These are phyloP conservation scores for Cacatua alba DNA, from an alignment of 2,113 vertebrate species.

Conservation along the genomic window DNA sequence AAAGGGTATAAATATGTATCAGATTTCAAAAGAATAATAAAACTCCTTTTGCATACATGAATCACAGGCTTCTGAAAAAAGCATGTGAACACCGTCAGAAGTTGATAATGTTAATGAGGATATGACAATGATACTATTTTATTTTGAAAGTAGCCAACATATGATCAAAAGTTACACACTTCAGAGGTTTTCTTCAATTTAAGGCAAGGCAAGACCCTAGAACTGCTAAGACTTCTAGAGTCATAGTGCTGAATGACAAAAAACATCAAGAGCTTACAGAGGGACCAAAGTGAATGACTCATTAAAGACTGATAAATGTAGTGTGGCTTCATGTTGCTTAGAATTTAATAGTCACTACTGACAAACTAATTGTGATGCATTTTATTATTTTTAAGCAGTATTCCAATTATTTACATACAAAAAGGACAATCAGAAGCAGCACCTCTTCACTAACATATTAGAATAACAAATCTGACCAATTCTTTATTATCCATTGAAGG, in stretches of 20 bases:
- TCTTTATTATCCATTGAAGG: slow-evolving; percentile 2
- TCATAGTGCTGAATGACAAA: slow-evolving; percentile 74
- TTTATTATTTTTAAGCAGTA: slow-evolving; percentile 54
- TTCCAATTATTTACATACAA: slow-evolving; percentile 63
- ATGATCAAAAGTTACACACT: slow-evolving; percentile 64
- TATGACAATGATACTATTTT: background rate
- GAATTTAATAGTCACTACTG: slow-evolving; percentile 51
- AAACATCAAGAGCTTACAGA: slow-evolving; percentile 60
- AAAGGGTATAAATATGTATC: slow-evolving; percentile 77
- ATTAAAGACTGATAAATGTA: slow-evolving; percentile 73
- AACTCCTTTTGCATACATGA: slow-evolving; percentile 69
- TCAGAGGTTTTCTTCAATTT: slow-evolving; percentile 37
- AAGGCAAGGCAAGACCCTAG: slow-evolving; percentile 16
- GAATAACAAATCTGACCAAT: slow-evolving; percentile 37
- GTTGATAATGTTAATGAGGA: slow-evolving; percentile 63
- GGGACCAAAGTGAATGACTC: slow-evolving; percentile 66
- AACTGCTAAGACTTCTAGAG: slow-evolving; percentile 72
- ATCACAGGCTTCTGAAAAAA: slow-evolving; percentile 68
- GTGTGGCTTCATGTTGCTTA: slow-evolving; percentile 38
- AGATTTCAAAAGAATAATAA: slow-evolving; percentile 67
- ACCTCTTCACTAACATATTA: slow-evolving; percentile 49
- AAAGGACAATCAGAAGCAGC: background rate
- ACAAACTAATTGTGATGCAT: slow-evolving; percentile 29
- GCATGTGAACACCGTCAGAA: slow-evolving; percentile 57
- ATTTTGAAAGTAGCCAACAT: slow-evolving; percentile 34